Percentiles rank a stretch among this genome's conserved stretches.
Evolutionary conservation across 2,113 vertebrate genomes (phyloP).

Genomic region (Butastur rufipennis): DNA sequence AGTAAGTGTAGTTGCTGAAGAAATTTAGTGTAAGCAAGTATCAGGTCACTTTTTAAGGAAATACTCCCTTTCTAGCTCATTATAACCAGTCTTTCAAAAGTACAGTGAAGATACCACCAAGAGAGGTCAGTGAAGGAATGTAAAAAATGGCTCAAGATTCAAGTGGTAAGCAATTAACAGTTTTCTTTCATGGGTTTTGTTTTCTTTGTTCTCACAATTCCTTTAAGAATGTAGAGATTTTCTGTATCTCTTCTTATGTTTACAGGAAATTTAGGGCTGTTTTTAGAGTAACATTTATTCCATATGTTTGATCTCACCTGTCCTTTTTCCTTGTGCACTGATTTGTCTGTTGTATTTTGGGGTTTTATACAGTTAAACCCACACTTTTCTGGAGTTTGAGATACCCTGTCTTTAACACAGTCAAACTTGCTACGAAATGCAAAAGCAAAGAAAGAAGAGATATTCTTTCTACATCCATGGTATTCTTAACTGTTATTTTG

Average conservation of each 20-base stretch:
- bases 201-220: background rate
- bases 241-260: background rate
- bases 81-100: background rate
- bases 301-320: rapidly evolving
- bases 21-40: background rate
- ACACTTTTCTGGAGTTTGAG: background rate
- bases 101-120: background rate
- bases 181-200: background rate
- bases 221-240: background rate
- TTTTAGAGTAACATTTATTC: background rate
- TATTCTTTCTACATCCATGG: background rate
- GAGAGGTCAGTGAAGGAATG: background rate
- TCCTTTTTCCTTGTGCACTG: background rate
- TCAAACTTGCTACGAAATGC: background rate
- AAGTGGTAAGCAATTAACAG: background rate
- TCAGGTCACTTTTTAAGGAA: background rate
- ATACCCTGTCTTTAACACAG: background rate
- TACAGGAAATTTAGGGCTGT: background rate
- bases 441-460: background rate
- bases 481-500: background rate
- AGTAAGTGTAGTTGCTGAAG: background rate
- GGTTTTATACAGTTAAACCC: background rate
- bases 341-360: background rate
- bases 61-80: background rate
- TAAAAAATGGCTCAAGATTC: background rate